Conservation (phyloP, 35 echinoderm and acorn worm species). For the Ophiothrix spiculata region DNA sequence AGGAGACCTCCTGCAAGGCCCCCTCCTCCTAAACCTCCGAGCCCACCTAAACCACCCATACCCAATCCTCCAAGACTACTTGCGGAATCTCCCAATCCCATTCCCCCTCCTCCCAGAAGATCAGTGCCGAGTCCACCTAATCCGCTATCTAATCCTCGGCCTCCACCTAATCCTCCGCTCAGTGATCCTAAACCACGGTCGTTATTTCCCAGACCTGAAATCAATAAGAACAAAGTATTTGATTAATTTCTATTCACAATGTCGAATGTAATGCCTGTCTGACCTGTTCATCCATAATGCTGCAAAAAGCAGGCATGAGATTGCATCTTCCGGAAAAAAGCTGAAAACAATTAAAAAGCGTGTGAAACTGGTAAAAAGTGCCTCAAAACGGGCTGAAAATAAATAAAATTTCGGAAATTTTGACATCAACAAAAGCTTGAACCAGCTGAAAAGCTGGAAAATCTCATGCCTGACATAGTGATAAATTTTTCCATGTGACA, state of each 20-base stretch:
- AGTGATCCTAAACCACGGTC: slow-evolving; percentile 15
- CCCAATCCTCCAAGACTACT: slow-evolving; percentile 33
- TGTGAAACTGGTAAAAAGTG: too few species aligned
- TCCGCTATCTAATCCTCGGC: neutral
- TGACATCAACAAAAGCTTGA: too few species aligned
- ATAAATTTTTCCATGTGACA: too few species aligned
- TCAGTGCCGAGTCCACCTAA: slow-evolving; percentile 5
- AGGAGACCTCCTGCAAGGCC: neutral
- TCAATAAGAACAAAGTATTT: slow-evolving; percentile 13
- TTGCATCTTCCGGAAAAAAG: too few species aligned
- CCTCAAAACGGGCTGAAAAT: too few species aligned
- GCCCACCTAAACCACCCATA: slow-evolving; percentile 9
- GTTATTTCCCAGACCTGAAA: neutral
- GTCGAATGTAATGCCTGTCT: slow-evolving; percentile 1
- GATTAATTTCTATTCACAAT: slow-evolving; percentile 21
- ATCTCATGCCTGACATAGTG: too few species aligned
- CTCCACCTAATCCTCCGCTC: slow-evolving; percentile 17
- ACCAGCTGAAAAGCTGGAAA: too few species aligned
- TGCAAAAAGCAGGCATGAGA: neutral
- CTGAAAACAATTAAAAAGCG: too few species aligned
- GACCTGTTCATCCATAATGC: neutral
- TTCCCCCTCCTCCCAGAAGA: slow-evolving; percentile 8
- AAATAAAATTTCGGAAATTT: too few species aligned
- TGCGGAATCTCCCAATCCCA: neutral
- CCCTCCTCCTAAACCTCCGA: slow-evolving; percentile 13